Evolutionary conservation across 2,888 invertebrate genomes (phyloP).

Genomic region (Pasiphila rectangulata): DNA sequence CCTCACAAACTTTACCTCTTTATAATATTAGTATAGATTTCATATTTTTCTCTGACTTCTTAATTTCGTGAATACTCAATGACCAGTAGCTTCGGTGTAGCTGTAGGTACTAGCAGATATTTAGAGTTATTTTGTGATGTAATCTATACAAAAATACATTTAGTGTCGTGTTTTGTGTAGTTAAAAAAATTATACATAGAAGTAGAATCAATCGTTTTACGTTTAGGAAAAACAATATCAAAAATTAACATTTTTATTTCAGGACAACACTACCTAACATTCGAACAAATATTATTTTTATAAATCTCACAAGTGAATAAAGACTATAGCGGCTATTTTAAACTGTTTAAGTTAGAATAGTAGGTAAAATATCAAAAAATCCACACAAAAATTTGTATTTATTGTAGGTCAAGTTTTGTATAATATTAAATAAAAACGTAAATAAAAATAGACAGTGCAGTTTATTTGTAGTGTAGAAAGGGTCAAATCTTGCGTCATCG

Average conservation of each 20-base stretch:
- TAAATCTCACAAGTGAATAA: slow-evolving; percentile 64
- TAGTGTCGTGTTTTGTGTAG: too few relatives aligned
- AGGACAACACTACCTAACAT: slow-evolving; percentile 30
- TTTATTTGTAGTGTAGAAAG: slow-evolving; percentile 48
- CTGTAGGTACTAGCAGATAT: too few relatives aligned
- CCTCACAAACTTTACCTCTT: too few relatives aligned
- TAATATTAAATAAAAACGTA: slow-evolving; percentile 66
- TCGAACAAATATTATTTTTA: slow-evolving; percentile 37
- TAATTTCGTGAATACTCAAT: too few relatives aligned
- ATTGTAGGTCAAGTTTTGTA: slow-evolving; percentile 65
- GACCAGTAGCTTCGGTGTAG: too few relatives aligned
- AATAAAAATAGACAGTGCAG: slow-evolving; percentile 74
- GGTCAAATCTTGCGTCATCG: not conserved
- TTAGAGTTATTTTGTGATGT: too few relatives aligned
- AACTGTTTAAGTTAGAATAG: slow-evolving; percentile 56
- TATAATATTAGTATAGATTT: too few relatives aligned
- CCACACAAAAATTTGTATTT: slow-evolving; percentile 60
- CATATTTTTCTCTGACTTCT: too few relatives aligned
- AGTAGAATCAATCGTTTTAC: too few relatives aligned
- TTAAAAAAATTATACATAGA: too few relatives aligned
- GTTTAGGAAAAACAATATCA: too few relatives aligned
- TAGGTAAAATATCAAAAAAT: slow-evolving; percentile 52
- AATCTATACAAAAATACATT: too few relatives aligned
- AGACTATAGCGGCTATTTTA: slow-evolving; percentile 52
- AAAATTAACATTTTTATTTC: slow-evolving; percentile 19